These are phyloP conservation scores for Caenorhabditis wallacei DNA, from an alignment of 2,888 invertebrate species.

Conservation along the genomic window DNA sequence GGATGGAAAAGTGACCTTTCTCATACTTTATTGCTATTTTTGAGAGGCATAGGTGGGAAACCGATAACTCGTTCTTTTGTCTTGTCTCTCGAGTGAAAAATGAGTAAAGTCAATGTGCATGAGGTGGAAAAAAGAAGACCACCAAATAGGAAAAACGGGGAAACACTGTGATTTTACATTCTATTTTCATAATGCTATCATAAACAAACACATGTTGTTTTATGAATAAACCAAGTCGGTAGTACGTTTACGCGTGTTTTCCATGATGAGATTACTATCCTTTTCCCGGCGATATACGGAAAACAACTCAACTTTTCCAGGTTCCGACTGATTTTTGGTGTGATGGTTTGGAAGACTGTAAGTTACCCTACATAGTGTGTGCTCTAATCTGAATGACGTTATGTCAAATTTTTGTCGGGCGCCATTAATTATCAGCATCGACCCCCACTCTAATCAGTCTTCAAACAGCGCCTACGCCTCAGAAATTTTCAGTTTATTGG, in stretches of 20 bases:
- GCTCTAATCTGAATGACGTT: conserved; percentile 49
- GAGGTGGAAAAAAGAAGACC: conserved; percentile 13
- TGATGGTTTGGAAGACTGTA: conserved; percentile 22
- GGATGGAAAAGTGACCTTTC: conserved; percentile 50
- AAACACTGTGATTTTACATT: conserved; percentile 27
- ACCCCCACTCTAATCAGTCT: conserved; percentile 43
- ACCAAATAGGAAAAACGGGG: conserved; percentile 13
- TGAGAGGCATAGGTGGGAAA: conserved; percentile 42
- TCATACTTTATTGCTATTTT: conserved; percentile 59
- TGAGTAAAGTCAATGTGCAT: not conserved
- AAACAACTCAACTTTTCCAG: conserved; percentile 1
- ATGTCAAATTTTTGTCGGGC: conserved; percentile 36
- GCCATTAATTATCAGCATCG: conserved; percentile 55
- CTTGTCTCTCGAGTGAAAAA: conserved; percentile 22
- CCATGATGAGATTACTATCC: conserved; percentile 20
- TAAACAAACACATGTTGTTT: conserved; percentile 51
- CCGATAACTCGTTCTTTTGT: conserved; percentile 30
- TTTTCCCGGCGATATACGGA: not conserved
- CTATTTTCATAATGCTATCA: conserved; percentile 33
- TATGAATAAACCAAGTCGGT: conserved; percentile 24
- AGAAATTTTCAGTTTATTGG: conserved; percentile 8
- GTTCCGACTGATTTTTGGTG: not conserved
- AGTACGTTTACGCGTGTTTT: conserved; percentile 27
- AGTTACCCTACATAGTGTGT: conserved; percentile 33
- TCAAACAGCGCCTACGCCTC: conserved; percentile 17